Evolutionary conservation across 2,113 vertebrate species (phyloP).

Genomic region (Tinamus guttatus): DNA sequence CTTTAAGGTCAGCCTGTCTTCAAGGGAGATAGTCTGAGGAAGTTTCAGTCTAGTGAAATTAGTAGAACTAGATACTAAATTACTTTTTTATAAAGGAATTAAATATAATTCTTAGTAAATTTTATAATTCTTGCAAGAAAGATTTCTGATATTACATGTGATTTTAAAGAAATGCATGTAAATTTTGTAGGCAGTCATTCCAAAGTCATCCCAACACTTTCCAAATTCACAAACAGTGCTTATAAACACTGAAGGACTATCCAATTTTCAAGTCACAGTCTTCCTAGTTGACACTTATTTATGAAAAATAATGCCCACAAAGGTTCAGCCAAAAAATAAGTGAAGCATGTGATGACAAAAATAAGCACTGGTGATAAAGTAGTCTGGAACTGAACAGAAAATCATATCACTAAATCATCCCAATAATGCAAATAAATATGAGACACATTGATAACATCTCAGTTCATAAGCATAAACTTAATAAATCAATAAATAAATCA

Average conservation of each 20-base stretch:
- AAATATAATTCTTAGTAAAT: neutral
- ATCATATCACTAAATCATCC: neutral
- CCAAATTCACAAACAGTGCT: neutral
- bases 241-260: neutral
- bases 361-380: neutral
- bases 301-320: neutral
- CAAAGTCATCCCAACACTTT: neutral
- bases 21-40: neutral
- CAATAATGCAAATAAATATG: neutral
- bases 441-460: neutral
- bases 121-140: neutral
- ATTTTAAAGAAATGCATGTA: neutral
- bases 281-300: neutral
- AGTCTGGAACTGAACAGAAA: neutral
- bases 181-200: neutral
- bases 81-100: neutral
- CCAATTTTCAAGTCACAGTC: neutral
- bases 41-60: neutral
- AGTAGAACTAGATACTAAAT: neutral
- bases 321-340: constrained; percentile 39
- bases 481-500: neutral
- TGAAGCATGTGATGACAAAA: constrained; percentile 43
- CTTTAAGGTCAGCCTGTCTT: neutral
- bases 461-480: neutral
- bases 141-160: neutral